Conservation (phyloP, 2,888 invertebrate genomes). For the Drosophila paracracens region DNA sequence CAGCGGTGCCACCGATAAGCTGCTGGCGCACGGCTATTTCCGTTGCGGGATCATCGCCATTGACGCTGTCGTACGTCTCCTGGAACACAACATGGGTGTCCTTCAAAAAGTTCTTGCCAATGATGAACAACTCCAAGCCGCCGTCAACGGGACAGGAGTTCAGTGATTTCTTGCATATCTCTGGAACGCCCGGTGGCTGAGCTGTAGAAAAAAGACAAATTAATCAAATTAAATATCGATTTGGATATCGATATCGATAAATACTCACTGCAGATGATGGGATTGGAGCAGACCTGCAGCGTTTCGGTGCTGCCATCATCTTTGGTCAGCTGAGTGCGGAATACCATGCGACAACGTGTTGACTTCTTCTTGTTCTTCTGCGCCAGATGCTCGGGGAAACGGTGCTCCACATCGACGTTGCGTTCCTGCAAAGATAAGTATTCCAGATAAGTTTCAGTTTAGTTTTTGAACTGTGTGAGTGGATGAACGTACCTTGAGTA, state of each 20-base stretch:
- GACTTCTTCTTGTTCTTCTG: slow-evolving; percentile 96
- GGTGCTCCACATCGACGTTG: slow-evolving; percentile 97
- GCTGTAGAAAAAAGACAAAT: slow-evolving; percentile 86
- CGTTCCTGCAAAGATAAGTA: slow-evolving; percentile 87
- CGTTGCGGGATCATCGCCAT: slow-evolving; percentile 63
- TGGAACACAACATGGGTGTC: slow-evolving; percentile 93
- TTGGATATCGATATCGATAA: background rate
- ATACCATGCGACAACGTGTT: slow-evolving; percentile 97
- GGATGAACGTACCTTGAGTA: slow-evolving; percentile 89
- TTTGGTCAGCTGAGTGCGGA: slow-evolving; percentile 92
- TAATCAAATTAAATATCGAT: background rate
- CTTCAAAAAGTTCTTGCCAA: slow-evolving; percentile 96
- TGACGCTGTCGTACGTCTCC: slow-evolving; percentile 81
- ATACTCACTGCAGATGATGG: slow-evolving; percentile 95
- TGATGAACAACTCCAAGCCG: slow-evolving; percentile 93
- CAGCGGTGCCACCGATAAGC: slow-evolving; percentile 85
- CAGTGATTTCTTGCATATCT: slow-evolving; percentile 95
- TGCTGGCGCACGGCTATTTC: slow-evolving; percentile 82
- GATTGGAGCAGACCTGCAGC: slow-evolving; percentile 94
- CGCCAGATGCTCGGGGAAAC: slow-evolving; percentile 93
- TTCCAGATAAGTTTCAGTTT: background rate
- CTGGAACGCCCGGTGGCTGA: slow-evolving; percentile 96
- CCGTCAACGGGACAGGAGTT: slow-evolving; percentile 92
- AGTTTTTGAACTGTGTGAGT: background rate
- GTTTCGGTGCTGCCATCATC: slow-evolving; percentile 92